Base-by-base conservation (phyloP, 2,888 invertebrate genomes). In the Eupeodes luniger region DNA sequence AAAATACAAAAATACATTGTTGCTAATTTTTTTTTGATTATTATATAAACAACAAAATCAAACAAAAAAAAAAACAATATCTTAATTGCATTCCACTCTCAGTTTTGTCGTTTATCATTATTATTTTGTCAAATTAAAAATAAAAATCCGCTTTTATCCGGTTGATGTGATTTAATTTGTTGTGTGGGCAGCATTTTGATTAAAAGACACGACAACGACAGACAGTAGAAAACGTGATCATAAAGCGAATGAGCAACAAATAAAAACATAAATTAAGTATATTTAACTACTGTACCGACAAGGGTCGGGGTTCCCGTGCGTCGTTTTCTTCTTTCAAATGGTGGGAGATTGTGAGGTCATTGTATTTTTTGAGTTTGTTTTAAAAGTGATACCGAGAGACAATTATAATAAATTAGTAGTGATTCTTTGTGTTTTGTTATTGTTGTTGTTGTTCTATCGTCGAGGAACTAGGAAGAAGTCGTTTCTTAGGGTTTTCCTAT, bases 141-240 rank as follows among this genome's bases (percentile, higher is more conserved):
- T 27, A 36, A 67, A 75, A 69, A 76, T 70, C 75, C 76, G 80
- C 80, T 64, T 85, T 70, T 64, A 80, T 62, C 80, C 70, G 44
- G 84, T 57, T 76, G 49, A 76, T 51, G 55, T 69, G 80, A 75
- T 80, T 79, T 74, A 80, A 74, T 79, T 62, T 70, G 40, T 55
- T 70, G 70, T 70, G 70, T 70, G 40, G 70, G 70, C 40, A 70
- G 70, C 53, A 70, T 51, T 55, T 40, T 70, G 55, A 70, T 70
- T 70, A 55, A 55, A 70, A 55, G 40, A 57, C 11, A 62, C 40
- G 62, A 51, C 14, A 59, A 61, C 44, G 27, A 72, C 72, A 40
- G 16, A 36, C 10, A 47, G 12, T 12, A 36, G 2, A 49, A 74
- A 74, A 59, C 74, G 74, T 61, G 57, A 59, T 47, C 44, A 59